These are phyloP conservation scores for Chromobotia macracanthus DNA, from an alignment of 2,797 vertebrate genomes.

Conservation along the genomic window DNA sequence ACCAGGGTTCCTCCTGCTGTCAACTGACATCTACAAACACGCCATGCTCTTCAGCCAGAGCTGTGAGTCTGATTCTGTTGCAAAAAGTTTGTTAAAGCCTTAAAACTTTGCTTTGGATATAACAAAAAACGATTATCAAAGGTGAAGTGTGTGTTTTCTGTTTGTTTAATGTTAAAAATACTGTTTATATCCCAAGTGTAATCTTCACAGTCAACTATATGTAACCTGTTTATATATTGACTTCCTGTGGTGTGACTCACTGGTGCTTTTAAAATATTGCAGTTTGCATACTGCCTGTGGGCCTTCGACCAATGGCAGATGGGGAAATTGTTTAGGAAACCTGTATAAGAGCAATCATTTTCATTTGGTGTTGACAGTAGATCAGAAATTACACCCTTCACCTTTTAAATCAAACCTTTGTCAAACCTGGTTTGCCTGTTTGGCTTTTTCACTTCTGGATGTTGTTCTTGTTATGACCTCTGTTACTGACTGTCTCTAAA, in stretches of 20 bases:
- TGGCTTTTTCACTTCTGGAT: background rate
- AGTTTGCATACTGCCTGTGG: no score
- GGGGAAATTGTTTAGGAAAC: background rate
- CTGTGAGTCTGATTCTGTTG: constrained; percentile 74
- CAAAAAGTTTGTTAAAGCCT: no score
- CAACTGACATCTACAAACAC: constrained; percentile 89
- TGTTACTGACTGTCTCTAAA: constrained; percentile 53
- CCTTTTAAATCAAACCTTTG: background rate
- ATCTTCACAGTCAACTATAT: no score
- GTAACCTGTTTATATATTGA: background rate
- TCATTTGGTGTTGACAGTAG: background rate
- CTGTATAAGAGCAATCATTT: background rate
- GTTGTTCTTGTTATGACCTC: constrained; percentile 2
- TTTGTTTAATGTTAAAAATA: no score
- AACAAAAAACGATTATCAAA: no score
- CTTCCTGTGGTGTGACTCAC: no score
- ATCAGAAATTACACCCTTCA: background rate
- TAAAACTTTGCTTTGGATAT: no score
- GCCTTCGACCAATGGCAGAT: background rate
- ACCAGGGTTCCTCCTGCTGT: constrained; percentile 92
- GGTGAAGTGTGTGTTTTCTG: no score
- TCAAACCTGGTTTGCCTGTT: background rate
- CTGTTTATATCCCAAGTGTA: no score
- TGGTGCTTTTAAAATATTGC: no score
- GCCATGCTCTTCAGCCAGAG: constrained; percentile 86